Percentiles rank a stretch among this genome's conserved stretches.
Evolutionary conservation across 64 coral and sea anemone species (phyloP).

Genomic region (Orbicella faveolata): DNA sequence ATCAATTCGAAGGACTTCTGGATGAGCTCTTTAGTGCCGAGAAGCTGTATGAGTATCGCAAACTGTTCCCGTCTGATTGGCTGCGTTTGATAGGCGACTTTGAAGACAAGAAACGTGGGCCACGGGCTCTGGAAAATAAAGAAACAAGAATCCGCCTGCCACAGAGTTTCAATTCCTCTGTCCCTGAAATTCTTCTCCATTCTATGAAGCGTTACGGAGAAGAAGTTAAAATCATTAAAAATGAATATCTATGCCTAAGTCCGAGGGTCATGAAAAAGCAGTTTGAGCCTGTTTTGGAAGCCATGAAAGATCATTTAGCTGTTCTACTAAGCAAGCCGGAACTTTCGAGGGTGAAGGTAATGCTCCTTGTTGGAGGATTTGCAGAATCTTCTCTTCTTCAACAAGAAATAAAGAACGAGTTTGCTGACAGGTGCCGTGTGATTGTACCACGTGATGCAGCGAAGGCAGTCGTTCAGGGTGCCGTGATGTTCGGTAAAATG

Average conservation of each 20-base stretch:
- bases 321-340: background rate
- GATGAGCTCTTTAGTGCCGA: conserved; percentile 46
- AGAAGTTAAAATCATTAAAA: background rate
- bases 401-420: background rate
- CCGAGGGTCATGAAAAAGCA: background rate
- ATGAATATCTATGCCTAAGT: conserved; percentile 8
- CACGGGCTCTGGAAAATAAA: conserved; percentile 5
- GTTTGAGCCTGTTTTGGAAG: conserved; percentile 23
- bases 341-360: background rate
- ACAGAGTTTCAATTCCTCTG: conserved; percentile 11
- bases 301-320: conserved; percentile 11
- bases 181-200: background rate
- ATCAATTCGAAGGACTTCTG: conserved; percentile 26
- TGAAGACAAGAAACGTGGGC: conserved; percentile 48
- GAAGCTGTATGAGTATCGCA: conserved; percentile 21
- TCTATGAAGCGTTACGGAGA: background rate
- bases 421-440: background rate
- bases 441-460: conserved; percentile 7
- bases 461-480: conserved; percentile 7
- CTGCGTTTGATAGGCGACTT: conserved; percentile 36
- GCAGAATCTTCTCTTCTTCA: conserved; percentile 6
- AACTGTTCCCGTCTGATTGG: conserved; percentile 33
- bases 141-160: conserved; percentile 51
- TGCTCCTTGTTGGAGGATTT: conserved; percentile 25
- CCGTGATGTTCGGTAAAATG: background rate